Percentiles rank a stretch among this genome's conserved stretches.
phyloP scores from a whole-genome alignment of 2,113 vertebrate genomes.

The Mobula hypostoma region DNA sequence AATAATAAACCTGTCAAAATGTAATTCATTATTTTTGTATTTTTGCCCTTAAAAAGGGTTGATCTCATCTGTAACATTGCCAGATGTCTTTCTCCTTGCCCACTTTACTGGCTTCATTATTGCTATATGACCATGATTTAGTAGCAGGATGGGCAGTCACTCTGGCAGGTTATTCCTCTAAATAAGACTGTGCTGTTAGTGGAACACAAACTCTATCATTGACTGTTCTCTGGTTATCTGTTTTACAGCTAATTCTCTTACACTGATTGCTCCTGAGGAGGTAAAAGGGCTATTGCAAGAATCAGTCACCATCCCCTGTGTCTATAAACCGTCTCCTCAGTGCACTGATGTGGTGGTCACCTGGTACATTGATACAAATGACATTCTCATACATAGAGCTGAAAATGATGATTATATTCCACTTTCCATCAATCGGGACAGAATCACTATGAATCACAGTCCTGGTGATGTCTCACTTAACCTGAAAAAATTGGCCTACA shows the following conservation, averaged over 20 bases:
- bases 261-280: constrained; percentile 44
- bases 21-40: not conserved
- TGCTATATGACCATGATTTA: not conserved
- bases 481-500: constrained; percentile 51
- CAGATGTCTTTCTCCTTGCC: not conserved
- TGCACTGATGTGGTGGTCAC: constrained; percentile 45
- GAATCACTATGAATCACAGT: not conserved
- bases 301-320: constrained; percentile 48
- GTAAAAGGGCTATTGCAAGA: constrained; percentile 50
- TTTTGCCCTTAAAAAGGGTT: not conserved
- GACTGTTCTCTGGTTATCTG: not conserved
- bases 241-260: constrained; percentile 39
- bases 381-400: not conserved
- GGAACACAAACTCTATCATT: not conserved
- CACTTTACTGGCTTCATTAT: not conserved
- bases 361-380: constrained; percentile 43
- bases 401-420: no score
- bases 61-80: not conserved
- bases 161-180: not conserved
- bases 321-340: constrained; percentile 44
- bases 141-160: not conserved
- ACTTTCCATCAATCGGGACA: not conserved
- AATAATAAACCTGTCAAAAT: not conserved
- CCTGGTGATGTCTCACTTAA: constrained; percentile 48
- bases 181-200: not conserved